A percentile compares a stretch with the other conserved stretches of the same genome.
Conservation (phyloP, 2,888 invertebrate species). For the Pycnomerus fuliginosus region DNA sequence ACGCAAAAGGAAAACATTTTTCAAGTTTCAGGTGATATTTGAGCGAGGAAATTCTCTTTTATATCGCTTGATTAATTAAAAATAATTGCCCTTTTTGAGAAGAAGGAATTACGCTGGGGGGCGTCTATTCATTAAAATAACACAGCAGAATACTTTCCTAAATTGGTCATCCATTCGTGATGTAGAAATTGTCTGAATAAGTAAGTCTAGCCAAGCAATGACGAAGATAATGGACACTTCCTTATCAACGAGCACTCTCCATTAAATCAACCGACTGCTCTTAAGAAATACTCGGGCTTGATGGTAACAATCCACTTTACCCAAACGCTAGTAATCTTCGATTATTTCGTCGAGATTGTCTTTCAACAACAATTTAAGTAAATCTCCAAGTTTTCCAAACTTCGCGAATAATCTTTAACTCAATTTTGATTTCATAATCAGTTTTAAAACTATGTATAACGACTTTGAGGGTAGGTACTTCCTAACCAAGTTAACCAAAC, state of each 20-base stretch:
- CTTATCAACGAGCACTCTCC: slow-evolving; percentile 16
- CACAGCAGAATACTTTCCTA: slow-evolving; percentile 14
- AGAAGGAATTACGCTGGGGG: slow-evolving; percentile 1
- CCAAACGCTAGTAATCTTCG: too few species aligned
- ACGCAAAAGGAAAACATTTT: slow-evolving; percentile 1
- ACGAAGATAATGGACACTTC: slow-evolving; percentile 16
- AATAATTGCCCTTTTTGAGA: slow-evolving; percentile 8
- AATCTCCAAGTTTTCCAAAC: too few species aligned
- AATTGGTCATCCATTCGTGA: slow-evolving; percentile 10
- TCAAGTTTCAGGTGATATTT: neutral
- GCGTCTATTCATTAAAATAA: slow-evolving; percentile 11
- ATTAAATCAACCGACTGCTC: slow-evolving; percentile 12
- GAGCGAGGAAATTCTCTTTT: too few species aligned
- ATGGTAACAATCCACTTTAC: too few species aligned
- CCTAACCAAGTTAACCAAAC: too few species aligned
- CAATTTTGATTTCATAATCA: too few species aligned
- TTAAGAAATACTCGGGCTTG: too few species aligned
- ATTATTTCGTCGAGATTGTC: too few species aligned
- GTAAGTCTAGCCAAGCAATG: slow-evolving; percentile 17
- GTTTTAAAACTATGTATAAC: too few species aligned
- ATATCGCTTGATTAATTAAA: slow-evolving; percentile 12
- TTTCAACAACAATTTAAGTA: too few species aligned
- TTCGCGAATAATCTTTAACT: too few species aligned
- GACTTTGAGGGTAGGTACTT: too few species aligned
- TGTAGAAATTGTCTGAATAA: slow-evolving; percentile 14